Percentiles rank a stretch among this genome's conserved stretches.
These are phyloP conservation scores for Puffinus mauretanicus DNA, from an alignment of 2,113 vertebrate species.

Conservation along the genomic window DNA sequence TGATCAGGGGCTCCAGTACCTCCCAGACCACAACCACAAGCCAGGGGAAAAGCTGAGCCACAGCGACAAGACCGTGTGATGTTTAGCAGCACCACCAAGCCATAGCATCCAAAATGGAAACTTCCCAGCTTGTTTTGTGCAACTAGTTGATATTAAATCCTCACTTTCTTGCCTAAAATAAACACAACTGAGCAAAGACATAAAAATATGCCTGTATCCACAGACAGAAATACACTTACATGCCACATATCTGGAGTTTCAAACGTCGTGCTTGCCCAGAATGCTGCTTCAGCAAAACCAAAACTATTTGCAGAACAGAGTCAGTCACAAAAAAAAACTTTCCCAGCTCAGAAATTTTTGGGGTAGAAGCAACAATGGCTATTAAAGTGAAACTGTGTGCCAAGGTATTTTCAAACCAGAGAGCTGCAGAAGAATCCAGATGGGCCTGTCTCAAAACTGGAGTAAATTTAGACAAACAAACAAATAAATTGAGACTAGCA, in stretches of 20 bases:
- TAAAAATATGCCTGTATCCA: constrained; percentile 17
- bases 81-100: not conserved
- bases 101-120: not conserved
- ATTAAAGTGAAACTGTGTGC: constrained; percentile 28
- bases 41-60: not conserved
- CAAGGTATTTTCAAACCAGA: constrained; percentile 32
- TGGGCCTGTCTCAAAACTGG: not conserved
- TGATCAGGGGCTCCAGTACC: not conserved
- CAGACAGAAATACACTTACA: constrained; percentile 13
- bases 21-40: not conserved
- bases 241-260: constrained; percentile 25
- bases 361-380: constrained; percentile 13
- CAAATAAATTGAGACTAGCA: not conserved
- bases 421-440: constrained; percentile 9
- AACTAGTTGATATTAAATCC: constrained; percentile 14
- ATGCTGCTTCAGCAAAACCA: constrained; percentile 57
- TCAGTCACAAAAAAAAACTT: not conserved
- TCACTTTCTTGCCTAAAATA: constrained; percentile 31
- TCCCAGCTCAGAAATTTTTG: constrained; percentile 37
- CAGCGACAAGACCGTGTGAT: accelerated
- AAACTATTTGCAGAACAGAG: constrained; percentile 54
- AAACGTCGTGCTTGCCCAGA: constrained; percentile 12
- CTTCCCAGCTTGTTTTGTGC: constrained; percentile 1
- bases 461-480: constrained; percentile 41
- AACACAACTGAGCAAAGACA: constrained; percentile 16